Evolutionary conservation across 23 tunicate species (phyloP).

Genomic region (Trididemnum miniatum): DNA sequence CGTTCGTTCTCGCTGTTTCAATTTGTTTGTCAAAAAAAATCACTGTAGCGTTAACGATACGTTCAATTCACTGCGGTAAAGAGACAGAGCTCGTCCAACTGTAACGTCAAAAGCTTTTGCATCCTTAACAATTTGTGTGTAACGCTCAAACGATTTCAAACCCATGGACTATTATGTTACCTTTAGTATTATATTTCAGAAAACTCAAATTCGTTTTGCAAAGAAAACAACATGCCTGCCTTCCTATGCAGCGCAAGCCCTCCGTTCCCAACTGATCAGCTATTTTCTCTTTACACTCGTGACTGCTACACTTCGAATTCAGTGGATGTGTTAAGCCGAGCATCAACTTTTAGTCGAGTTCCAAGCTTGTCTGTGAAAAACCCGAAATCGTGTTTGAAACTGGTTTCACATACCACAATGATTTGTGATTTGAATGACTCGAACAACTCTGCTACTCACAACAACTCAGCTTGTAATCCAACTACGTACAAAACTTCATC

Average conservation of each 20-base stretch:
- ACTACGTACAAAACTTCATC: no score
- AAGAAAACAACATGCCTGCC: constrained; percentile 6
- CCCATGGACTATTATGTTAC: no score
- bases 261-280: constrained; percentile 26
- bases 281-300: not conserved
- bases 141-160: no score
- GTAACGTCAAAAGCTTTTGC: no score
- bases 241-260: constrained; percentile 57
- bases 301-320: not conserved
- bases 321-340: not conserved
- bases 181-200: no score
- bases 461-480: not conserved
- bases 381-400: constrained; percentile 30
- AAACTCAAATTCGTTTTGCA: no score
- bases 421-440: constrained; percentile 1
- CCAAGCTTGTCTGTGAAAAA: constrained; percentile 4
- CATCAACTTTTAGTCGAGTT: not conserved
- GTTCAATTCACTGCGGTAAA: no score
- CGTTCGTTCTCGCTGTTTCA: no score
- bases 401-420: not conserved
- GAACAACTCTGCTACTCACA: not conserved
- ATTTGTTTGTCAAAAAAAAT: no score
- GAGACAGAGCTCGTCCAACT: no score
- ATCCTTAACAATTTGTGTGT: no score
- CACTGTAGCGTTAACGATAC: no score